phyloP scores from a whole-genome alignment of 2,888 invertebrate species.

The Sthenelais limicola region DNA sequence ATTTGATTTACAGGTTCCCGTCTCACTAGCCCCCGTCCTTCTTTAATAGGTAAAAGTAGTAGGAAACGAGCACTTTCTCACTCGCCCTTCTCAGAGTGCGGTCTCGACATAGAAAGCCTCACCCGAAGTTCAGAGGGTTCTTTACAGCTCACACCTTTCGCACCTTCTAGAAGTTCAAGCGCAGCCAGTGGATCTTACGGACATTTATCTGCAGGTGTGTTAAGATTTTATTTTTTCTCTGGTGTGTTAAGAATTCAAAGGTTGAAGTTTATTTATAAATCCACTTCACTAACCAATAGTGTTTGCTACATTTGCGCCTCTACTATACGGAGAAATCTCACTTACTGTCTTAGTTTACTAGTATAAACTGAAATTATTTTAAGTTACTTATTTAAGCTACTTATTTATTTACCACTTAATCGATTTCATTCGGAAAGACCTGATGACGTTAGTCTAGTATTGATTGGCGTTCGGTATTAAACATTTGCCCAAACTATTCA shows the following conservation, averaged over 20 bases:
- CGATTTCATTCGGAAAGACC: no score
- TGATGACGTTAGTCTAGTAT: no score
- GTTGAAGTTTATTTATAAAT: no score
- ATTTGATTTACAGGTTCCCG: slow-evolving; percentile 77
- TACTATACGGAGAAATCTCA: no score
- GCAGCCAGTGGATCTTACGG: slow-evolving; percentile 95
- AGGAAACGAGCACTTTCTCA: slow-evolving; percentile 94
- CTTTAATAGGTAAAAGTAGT: slow-evolving; percentile 73
- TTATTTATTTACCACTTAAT: no score
- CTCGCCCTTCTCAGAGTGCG: slow-evolving; percentile 92
- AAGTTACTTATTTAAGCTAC: no score
- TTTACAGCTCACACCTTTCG: slow-evolving; percentile 73
- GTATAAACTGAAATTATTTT: no score
- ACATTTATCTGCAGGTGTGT: slow-evolving; percentile 90
- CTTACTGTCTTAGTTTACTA: no score
- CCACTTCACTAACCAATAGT: no score
- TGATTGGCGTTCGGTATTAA: not conserved
- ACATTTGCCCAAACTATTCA: not conserved
- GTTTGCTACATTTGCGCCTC: no score
- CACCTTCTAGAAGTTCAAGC: slow-evolving; percentile 73
- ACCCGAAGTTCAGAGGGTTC: slow-evolving; percentile 95
- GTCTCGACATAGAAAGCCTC: slow-evolving; percentile 95
- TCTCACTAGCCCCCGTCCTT: slow-evolving; percentile 80
- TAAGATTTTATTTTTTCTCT: no score
- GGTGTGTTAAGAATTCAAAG: no score